Evolutionary conservation across 2,797 vertebrate species (phyloP), one percentile per base, ranked within the genome.

Genomic region (Pelobates cultripes): DNA sequence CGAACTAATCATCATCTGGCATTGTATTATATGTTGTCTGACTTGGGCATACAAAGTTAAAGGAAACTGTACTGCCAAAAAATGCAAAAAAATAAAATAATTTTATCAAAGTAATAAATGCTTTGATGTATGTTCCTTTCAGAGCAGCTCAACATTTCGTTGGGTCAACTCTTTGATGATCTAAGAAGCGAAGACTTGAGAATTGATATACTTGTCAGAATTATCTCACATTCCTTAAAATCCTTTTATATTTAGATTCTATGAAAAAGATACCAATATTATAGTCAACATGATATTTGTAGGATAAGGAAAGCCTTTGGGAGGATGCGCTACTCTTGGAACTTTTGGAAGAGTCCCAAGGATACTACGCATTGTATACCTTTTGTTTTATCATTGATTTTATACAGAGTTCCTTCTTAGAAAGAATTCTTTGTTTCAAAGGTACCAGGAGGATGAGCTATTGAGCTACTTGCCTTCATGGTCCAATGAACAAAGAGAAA

Each of bases 391-490:
- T 88, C 69, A 77, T 81, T 73, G 79, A 79, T 85, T 86, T 89
- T 88, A 85, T 83, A 88, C 79, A 84, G 85, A 82, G 57, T 43
- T 87, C 61, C 87, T 60, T 86, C 86, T 88, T 90, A 85, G 87
- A 94, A 94, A 94, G 89, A 88, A 81, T 81, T 85, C 84, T 94
- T 95, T 96, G 94, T 95, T 81, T 92, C 79, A 61, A 85, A 87
- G 80, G 81, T 78, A 87, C 40, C 79, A 86, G 88, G 87, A 86
- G 86, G 86, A 86, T 86, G 88, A 92, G 86, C 86, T 89, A 89
- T 86, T 87, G 90, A 93, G 88, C 89, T 79, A 87, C 78, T 89
- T 87, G 89, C 88, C 87, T 90, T 93, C 87, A 86, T 40, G 78
- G 90, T 85, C 86, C 70, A 17, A 70, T 89, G 87, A 91, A 83